A percentile compares a stretch with the other conserved stretches of the same genome.
phyloP scores from a whole-genome alignment of 2,888 invertebrate genomes.

The Deilephila porcellus region DNA sequence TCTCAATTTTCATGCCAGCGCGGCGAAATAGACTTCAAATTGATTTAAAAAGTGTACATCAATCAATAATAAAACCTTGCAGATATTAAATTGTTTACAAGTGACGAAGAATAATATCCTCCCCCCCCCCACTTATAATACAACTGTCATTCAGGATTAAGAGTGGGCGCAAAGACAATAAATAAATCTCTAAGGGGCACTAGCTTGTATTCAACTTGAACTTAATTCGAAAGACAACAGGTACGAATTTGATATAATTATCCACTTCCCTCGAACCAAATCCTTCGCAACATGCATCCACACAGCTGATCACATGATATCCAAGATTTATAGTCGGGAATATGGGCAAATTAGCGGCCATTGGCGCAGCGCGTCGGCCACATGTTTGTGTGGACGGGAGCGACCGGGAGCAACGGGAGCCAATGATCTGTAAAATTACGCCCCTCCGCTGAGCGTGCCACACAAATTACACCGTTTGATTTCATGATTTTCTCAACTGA shows the following conservation, averaged over 20 bases:
- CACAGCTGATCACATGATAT: conserved; percentile 10
- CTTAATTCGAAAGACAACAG: not conserved
- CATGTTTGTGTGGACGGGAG: conserved; percentile 15
- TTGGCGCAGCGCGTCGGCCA: not conserved
- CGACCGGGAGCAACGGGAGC: not conserved
- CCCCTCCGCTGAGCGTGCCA: conserved; percentile 14
- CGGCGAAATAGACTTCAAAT: no score
- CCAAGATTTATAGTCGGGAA: conserved; percentile 4
- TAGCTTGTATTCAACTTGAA: no score
- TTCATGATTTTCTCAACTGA: conserved; percentile 5
- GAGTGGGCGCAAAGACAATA: no score
- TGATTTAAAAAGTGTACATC: no score
- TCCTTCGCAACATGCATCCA: not conserved
- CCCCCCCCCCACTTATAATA: no score
- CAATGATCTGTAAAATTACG: conserved; percentile 31
- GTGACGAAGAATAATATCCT: no score
- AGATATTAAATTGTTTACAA: no score
- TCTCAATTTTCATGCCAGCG: no score
- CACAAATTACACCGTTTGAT: conserved; percentile 23
- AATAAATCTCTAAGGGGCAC: no score
- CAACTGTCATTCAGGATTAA: no score
- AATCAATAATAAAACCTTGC: no score
- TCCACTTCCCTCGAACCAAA: not conserved
- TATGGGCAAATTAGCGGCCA: conserved; percentile 23
- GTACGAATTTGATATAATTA: not conserved